Percentiles rank a stretch among this genome's conserved stretches.
Evolutionary conservation across 2,113 vertebrate genomes (phyloP).

Genomic region (Hypocryptadius cinnamomeus): DNA sequence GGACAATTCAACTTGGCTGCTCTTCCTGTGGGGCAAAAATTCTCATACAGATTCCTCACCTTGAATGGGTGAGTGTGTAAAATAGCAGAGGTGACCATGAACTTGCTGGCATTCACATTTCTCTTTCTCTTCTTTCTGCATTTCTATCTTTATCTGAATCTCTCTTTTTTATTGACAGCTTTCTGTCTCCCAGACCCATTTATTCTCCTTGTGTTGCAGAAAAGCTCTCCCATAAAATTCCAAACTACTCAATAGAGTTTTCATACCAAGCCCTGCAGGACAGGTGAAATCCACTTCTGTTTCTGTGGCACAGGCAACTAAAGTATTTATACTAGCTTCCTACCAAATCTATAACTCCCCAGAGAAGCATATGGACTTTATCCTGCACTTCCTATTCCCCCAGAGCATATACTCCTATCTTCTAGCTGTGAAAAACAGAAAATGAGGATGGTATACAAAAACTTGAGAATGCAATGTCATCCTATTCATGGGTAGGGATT

Average conservation of each 20-base stretch:
- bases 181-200: background rate
- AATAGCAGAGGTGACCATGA: background rate
- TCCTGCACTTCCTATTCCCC: constrained; percentile 2
- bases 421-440: background rate
- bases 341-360: background rate
- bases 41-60: background rate
- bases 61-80: background rate
- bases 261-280: constrained; percentile 4
- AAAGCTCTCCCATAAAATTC: background rate
- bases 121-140: background rate
- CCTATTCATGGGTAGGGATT: background rate
- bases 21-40: background rate
- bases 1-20: background rate
- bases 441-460: constrained; percentile 15
- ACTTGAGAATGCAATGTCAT: background rate
- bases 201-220: background rate
- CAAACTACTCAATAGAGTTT: background rate
- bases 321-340: background rate
- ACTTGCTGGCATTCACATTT: background rate
- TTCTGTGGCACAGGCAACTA: background rate
- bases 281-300: constrained; percentile 4
- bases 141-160: background rate
- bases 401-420: background rate
- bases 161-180: background rate
- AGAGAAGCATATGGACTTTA: constrained; percentile 20